Evolutionary conservation across 2,888 invertebrate species (phyloP).

Genomic region (Camptogramma bilineatum): DNA sequence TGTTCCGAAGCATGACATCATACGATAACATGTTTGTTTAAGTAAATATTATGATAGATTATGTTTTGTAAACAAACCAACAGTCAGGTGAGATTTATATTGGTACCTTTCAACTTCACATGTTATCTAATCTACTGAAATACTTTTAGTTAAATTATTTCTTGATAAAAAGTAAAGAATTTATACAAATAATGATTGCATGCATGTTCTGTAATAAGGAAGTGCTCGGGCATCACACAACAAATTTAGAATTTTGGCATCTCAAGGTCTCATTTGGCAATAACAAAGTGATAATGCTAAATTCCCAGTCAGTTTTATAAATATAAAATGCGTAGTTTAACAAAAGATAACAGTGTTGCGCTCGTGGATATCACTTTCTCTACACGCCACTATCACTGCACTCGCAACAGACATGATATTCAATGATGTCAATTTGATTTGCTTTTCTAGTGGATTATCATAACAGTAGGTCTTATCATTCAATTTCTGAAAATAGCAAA

Average conservation of each 20-base stretch:
- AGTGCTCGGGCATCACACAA: constrained; percentile 12
- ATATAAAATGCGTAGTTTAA: constrained; percentile 4
- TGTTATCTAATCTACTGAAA: background rate
- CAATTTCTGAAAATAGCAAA: background rate
- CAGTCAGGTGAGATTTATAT: too few relatives aligned
- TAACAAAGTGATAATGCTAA: constrained; percentile 14
- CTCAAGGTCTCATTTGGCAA: constrained; percentile 15
- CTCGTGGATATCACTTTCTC: constrained; percentile 8
- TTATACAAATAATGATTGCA: background rate
- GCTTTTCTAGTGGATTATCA: constrained; percentile 8
- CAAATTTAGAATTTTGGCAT: background rate
- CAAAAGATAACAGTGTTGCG: background rate
- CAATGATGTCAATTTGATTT: constrained; percentile 2
- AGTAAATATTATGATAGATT: background rate
- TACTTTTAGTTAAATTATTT: background rate
- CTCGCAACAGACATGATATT: background rate
- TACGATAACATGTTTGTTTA: background rate
- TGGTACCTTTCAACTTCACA: background rate
- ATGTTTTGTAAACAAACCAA: too few relatives aligned
- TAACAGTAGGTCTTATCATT: background rate
- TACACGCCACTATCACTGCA: background rate
- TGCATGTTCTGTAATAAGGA: background rate
- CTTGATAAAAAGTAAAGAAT: background rate
- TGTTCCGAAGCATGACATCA: background rate
- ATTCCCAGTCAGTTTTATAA: background rate